Evolutionary conservation across 1,140 invertebrate species (phyloP).

Genomic region (Acromyrmex charruanus): DNA sequence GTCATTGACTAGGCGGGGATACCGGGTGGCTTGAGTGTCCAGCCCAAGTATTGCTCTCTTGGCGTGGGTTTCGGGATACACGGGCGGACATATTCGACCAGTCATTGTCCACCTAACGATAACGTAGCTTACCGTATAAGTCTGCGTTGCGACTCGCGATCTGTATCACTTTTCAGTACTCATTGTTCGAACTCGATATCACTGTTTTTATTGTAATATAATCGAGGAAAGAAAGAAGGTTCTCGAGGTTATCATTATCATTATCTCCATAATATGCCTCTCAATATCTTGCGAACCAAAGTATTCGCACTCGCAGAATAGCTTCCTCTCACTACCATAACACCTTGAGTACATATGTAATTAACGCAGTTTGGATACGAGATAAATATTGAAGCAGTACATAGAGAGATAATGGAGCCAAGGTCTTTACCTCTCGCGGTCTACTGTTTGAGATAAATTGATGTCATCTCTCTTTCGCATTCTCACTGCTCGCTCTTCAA

Average conservation of each 20-base stretch:
- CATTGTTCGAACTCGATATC: conserved; percentile 8
- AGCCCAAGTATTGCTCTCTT: conserved; percentile 64
- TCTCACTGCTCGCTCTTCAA: not conserved
- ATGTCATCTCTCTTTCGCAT: conserved; percentile 12
- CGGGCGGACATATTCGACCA: conserved; percentile 78
- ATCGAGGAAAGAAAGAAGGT: not conserved
- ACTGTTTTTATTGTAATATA: not conserved
- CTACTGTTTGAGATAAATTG: not conserved
- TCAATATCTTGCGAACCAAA: not conserved
- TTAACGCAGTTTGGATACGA: conserved; percentile 23
- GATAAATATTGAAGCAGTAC: conserved; percentile 1
- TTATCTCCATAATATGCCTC: not conserved
- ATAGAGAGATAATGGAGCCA: conserved; percentile 1
- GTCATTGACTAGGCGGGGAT: conserved; percentile 70
- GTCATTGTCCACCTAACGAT: conserved; percentile 83
- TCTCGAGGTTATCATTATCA: too few relatives aligned
- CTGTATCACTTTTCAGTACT: not conserved
- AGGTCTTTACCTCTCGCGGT: conserved; percentile 1
- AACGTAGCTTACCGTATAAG: conserved; percentile 21
- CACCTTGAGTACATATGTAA: not conserved
- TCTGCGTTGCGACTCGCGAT: conserved; percentile 33
- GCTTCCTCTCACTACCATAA: not conserved
- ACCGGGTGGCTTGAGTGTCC: conserved; percentile 31
- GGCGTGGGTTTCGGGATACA: conserved; percentile 83
- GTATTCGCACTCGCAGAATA: not conserved